Conservation (phyloP, 2,888 invertebrate species). For the Ornithoptera alexandrae region DNA sequence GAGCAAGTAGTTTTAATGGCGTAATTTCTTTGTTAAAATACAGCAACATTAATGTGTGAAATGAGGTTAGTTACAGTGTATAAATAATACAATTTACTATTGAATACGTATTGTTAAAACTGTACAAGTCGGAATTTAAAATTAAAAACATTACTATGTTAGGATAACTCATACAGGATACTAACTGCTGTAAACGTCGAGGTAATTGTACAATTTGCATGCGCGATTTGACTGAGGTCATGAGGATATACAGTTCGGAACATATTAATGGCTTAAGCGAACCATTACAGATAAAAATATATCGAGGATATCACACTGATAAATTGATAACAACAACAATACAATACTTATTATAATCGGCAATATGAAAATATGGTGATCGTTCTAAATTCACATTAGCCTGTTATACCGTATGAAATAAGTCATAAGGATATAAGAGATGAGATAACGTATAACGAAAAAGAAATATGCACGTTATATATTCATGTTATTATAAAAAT, state of each 20-base stretch:
- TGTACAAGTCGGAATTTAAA: background rate
- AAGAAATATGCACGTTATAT: no score
- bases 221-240: conserved; percentile 17
- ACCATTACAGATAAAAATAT: background rate
- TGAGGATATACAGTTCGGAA: conserved; percentile 1
- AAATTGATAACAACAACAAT: background rate
- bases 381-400: no score
- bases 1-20: background rate
- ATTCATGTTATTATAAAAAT: no score
- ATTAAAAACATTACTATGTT: conserved; percentile 3
- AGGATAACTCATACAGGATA: conserved; percentile 17
- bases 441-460: no score
- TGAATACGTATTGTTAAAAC: conserved; percentile 5
- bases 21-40: background rate
- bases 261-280: background rate
- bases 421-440: no score
- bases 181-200: conserved; percentile 6
- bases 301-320: background rate
- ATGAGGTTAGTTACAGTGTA: conserved; percentile 9
- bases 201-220: conserved; percentile 26
- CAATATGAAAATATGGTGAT: no score
- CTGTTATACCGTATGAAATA: no score
- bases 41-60: conserved; percentile 4
- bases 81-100: conserved; percentile 8
- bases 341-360: background rate